Evolutionary conservation across 2,797 vertebrate species (phyloP).

Genomic region (Ibycter americanus): DNA sequence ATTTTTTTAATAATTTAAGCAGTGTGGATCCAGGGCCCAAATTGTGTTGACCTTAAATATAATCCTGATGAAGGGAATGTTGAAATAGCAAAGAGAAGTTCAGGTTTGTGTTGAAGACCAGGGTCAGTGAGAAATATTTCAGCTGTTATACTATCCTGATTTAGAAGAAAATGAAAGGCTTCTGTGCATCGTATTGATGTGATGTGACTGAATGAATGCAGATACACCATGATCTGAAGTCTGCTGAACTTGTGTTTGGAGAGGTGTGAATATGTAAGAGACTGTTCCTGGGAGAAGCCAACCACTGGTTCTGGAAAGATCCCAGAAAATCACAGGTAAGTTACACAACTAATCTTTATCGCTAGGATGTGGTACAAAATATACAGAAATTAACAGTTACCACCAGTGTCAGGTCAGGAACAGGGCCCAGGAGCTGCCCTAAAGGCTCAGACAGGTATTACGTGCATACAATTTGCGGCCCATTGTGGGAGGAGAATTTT

Average conservation of each 20-base stretch:
- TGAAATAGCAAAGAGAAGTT: conserved; percentile 14
- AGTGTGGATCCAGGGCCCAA: neutral
- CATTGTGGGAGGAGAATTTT: neutral
- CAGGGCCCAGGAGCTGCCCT: neutral
- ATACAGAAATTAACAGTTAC: neutral
- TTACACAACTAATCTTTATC: neutral
- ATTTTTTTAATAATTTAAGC: conserved; percentile 18
- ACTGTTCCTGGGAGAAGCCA: neutral
- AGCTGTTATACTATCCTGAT: neutral
- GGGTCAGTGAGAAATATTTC: conserved; percentile 29
- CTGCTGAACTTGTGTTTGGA: neutral
- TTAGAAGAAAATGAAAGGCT: conserved; percentile 29
- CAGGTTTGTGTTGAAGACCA: neutral
- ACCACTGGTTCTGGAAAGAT: neutral
- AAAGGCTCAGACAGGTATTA: neutral
- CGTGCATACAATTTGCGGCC: neutral
- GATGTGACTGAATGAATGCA: neutral
- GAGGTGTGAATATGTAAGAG: neutral
- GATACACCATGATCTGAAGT: neutral
- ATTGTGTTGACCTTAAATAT: conserved; percentile 11
- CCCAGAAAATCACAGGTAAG: neutral
- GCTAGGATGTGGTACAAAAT: neutral
- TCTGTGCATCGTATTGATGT: neutral
- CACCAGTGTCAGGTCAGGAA: neutral
- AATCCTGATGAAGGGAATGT: neutral